A percentile compares a stretch with the other conserved stretches of the same genome.
Conservation (phyloP, 2,888 invertebrate genomes). For the Biston betularia region DNA sequence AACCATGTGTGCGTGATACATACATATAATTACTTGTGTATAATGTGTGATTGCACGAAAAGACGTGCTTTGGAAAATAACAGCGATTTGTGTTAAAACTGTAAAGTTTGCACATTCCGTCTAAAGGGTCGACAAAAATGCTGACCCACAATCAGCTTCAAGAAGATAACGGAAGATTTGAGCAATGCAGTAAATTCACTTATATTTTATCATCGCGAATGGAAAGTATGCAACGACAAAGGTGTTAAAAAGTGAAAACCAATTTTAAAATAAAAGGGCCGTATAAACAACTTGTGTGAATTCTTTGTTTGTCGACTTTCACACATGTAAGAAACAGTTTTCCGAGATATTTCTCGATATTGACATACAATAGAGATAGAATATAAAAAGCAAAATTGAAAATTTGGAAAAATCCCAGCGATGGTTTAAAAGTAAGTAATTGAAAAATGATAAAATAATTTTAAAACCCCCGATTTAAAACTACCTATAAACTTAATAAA, state of each 20-base stretch:
- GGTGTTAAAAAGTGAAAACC: constrained; percentile 35
- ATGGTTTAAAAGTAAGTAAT: too few species aligned
- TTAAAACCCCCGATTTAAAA: too few species aligned
- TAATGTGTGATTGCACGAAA: neutral
- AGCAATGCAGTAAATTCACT: constrained; percentile 1
- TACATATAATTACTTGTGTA: too few species aligned
- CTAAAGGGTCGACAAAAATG: too few species aligned
- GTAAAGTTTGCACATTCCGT: neutral
- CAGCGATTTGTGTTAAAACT: constrained; percentile 2
- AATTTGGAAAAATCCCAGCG: too few species aligned
- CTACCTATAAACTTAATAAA: too few species aligned
- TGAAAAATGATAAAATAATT: too few species aligned
- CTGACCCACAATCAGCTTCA: neutral
- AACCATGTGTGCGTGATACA: too few species aligned
- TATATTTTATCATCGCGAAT: neutral
- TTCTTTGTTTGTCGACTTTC: constrained; percentile 23
- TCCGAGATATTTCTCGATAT: neutral
- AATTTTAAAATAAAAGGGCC: neutral
- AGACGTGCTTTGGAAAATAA: neutral
- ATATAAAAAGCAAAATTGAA: neutral
- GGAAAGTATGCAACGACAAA: constrained; percentile 34
- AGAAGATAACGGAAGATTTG: constrained; percentile 2
- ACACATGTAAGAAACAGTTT: neutral
- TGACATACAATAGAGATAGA: neutral
- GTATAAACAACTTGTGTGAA: constrained; percentile 26